These are phyloP conservation scores for Eidolon helvum DNA, from an alignment of 2,113 vertebrate genomes.

Conservation along the genomic window DNA sequence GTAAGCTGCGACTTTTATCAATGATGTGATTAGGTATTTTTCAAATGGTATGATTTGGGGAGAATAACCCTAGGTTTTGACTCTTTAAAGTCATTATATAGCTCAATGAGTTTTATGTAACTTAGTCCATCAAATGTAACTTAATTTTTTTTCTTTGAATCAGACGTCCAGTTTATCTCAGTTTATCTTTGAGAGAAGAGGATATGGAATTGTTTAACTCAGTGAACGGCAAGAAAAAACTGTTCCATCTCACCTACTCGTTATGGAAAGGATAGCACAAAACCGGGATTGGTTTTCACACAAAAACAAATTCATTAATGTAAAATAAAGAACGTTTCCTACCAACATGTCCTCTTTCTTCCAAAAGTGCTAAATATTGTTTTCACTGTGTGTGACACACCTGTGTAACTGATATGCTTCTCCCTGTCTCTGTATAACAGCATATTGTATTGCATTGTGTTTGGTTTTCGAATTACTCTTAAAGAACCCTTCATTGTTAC, in stretches of 20 bases:
- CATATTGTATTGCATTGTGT: not conserved
- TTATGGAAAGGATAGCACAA: constrained; percentile 64
- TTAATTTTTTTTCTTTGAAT: not conserved
- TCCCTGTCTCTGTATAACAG: not conserved
- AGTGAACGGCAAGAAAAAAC: constrained; percentile 60
- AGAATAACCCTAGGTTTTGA: not conserved
- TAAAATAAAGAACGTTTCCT: not conserved
- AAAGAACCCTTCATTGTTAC: not conserved
- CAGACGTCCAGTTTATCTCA: constrained; percentile 73
- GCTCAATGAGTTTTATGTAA: not conserved
- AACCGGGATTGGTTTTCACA: not conserved
- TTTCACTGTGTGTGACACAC: not conserved
- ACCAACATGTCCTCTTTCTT: not conserved
- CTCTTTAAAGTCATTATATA: not conserved
- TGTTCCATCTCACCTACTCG: constrained; percentile 60
- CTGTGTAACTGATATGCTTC: not conserved
- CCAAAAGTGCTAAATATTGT: not conserved
- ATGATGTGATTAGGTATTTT: not conserved
- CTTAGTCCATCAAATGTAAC: constrained; percentile 1
- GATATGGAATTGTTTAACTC: constrained; percentile 44
- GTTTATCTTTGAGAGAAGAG: constrained; percentile 66
- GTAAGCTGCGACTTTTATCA: not conserved
- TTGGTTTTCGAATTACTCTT: constrained; percentile 3
- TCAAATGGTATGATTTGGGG: not conserved
- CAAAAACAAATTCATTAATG: not conserved